Percentiles rank a stretch among this genome's conserved stretches.
Evolutionary conservation across 2,113 vertebrate species (phyloP).

Genomic region (human (Homo sapiens)): GRCh38 chr13:104796001-104796500

Average conservation of each 20-base stretch:
- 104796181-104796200: neutral
- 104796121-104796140: neutral
- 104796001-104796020: neutral
- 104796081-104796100: neutral
- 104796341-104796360: neutral
- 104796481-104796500: neutral
- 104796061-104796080: neutral
- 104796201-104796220: neutral
- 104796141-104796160: neutral
- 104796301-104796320: neutral
- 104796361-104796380: accelerated
- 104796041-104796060: neutral
- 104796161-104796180: neutral
- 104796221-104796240: neutral
- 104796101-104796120: neutral
- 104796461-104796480: neutral
- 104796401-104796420: neutral
- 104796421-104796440: neutral
- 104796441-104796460: neutral
- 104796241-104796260: neutral
- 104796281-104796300: neutral
- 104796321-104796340: neutral
- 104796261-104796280: neutral
- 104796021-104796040: neutral
- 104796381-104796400: neutral